Percentiles rank a stretch among this genome's conserved stretches.
Conservation (phyloP, 2,113 vertebrate species). For the Turdus rufiventris region DNA sequence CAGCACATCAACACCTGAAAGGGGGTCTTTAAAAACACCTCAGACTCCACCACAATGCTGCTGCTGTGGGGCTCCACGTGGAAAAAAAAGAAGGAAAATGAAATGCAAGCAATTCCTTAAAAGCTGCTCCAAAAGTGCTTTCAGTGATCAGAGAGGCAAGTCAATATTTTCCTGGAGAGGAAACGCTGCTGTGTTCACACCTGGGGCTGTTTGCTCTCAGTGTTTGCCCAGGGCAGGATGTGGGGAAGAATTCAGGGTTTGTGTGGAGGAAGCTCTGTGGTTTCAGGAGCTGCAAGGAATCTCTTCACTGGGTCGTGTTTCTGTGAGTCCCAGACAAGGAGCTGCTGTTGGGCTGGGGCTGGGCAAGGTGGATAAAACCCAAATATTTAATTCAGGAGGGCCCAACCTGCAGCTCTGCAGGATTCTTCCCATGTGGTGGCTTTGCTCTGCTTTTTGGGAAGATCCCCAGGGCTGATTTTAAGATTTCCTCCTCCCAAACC, state of each 20-base stretch:
- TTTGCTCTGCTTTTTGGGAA: not conserved
- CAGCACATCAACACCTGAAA: constrained; percentile 1
- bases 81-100: not conserved
- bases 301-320: not conserved
- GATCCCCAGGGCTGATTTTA: not conserved
- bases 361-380: not conserved
- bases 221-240: constrained; percentile 10
- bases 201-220: not conserved
- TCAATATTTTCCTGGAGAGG: constrained; percentile 34
- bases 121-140: not conserved
- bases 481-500: not conserved
- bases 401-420: not conserved
- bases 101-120: not conserved
- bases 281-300: not conserved
- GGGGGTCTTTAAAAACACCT: not conserved
- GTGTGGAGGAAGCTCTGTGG: not conserved
- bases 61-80: not conserved
- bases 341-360: not conserved
- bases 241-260: not conserved
- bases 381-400: not conserved
- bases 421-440: not conserved
- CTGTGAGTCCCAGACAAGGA: not conserved
- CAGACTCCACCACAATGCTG: not conserved
- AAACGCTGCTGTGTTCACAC: not conserved
- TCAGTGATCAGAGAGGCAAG: not conserved